A percentile compares a stretch with the other conserved stretches of the same genome.
phyloP scores from a whole-genome alignment of 1,140 invertebrate species.

The Drosophila nikananu region DNA sequence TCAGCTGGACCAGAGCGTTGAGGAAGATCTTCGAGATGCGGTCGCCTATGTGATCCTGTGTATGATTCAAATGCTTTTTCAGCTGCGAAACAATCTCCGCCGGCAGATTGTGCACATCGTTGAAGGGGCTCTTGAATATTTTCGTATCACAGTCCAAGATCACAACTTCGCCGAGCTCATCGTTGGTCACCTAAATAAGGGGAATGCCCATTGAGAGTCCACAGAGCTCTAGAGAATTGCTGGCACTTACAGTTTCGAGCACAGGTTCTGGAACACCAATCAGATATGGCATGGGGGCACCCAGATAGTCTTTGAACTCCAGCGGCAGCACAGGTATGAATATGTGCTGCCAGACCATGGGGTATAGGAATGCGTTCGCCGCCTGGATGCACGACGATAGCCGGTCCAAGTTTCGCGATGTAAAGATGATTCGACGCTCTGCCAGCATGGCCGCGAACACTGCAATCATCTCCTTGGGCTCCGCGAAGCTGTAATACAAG shows the following conservation, averaged over 20 bases:
- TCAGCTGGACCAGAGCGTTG: slow-evolving; percentile 94
- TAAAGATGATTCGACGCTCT: slow-evolving; percentile 96
- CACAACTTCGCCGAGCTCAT: slow-evolving; percentile 95
- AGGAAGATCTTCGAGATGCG: slow-evolving; percentile 96
- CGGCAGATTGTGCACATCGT: slow-evolving; percentile 94
- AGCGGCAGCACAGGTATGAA: slow-evolving; percentile 97
- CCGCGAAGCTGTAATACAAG: slow-evolving; percentile 97
- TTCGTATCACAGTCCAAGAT: slow-evolving; percentile 96
- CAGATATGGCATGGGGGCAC: slow-evolving; percentile 97
- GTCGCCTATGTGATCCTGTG: slow-evolving; percentile 90
- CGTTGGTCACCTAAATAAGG: slow-evolving; percentile 88
- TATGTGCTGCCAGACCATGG: slow-evolving; percentile 99
- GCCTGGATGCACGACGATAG: slow-evolving; percentile 97
- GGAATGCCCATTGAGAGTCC: slow-evolving; percentile 81
- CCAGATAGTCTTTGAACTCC: slow-evolving; percentile 94
- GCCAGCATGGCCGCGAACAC: slow-evolving; percentile 97
- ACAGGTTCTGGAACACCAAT: slow-evolving; percentile 95
- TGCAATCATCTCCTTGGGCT: slow-evolving; percentile 96
- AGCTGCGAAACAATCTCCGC: slow-evolving; percentile 90
- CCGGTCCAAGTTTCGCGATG: slow-evolving; percentile 93
- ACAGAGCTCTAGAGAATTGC: neutral
- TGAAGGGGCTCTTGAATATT: slow-evolving; percentile 93
- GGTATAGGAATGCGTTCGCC: slow-evolving; percentile 96
- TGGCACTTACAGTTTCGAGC: slow-evolving; percentile 87
- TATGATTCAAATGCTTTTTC: slow-evolving; percentile 88